These are phyloP conservation scores for Rhynchomys soricoides DNA, from an alignment of 2,113 vertebrate species.

Conservation along the genomic window DNA sequence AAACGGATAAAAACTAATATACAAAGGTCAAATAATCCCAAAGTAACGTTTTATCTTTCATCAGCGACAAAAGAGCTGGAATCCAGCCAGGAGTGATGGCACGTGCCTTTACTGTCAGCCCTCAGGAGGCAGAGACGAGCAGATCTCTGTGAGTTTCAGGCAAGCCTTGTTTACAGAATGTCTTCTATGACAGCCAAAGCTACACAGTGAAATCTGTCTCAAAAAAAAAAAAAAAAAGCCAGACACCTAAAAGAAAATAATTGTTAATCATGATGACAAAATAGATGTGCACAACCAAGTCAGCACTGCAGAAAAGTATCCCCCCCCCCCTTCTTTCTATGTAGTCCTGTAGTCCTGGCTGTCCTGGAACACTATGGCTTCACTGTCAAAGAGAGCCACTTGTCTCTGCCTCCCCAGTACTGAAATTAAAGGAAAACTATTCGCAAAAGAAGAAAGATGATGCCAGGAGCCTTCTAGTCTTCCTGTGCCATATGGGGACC, in stretches of 20 bases:
- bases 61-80: not conserved
- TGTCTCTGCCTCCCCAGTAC: not conserved
- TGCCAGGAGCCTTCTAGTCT: not conserved
- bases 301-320: not conserved
- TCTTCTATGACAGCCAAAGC: too few species aligned
- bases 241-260: not conserved
- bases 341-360: not conserved
- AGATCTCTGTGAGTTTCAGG: too few species aligned
- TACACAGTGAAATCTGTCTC: too few species aligned
- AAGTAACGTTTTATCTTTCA: not conserved
- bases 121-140: too few species aligned
- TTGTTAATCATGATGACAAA: not conserved
- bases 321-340: too few species aligned
- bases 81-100: too few species aligned
- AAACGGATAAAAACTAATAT: not conserved
- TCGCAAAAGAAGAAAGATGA: not conserved
- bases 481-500: not conserved
- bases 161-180: too few species aligned
- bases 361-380: not conserved
- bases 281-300: not conserved
- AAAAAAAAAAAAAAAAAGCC: too few species aligned
- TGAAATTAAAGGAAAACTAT: not conserved
- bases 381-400: not conserved
- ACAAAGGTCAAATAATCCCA: not conserved
- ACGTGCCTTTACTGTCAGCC: too few species aligned